Evolutionary conservation across 2,113 vertebrate species (phyloP).

Genomic region (Gavialis gangeticus): DNA sequence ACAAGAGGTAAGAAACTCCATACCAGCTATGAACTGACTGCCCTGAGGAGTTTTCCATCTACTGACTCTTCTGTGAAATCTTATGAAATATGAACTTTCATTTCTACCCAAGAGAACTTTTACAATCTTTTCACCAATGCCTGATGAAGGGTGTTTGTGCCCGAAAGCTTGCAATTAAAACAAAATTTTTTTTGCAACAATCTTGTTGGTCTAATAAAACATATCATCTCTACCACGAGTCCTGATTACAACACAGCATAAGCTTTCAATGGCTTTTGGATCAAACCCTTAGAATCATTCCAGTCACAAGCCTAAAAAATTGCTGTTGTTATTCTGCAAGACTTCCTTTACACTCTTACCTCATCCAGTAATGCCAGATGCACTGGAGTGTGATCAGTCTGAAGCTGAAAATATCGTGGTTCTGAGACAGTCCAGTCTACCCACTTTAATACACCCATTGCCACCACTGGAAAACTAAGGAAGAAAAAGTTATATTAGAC

Average conservation of each 20-base stretch:
- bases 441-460: conserved; percentile 98
- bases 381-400: conserved; percentile 97
- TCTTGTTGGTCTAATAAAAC: neutral
- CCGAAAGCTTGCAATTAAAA: too few species aligned
- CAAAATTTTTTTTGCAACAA: neutral
- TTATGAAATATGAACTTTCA: too few species aligned
- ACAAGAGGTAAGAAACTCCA: too few species aligned
- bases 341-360: conserved; percentile 69
- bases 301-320: neutral
- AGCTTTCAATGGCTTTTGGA: neutral
- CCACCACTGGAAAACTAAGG: conserved; percentile 94
- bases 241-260: neutral
- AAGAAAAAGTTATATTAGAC: neutral
- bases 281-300: neutral
- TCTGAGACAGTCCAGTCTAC: conserved; percentile 99
- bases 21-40: too few species aligned
- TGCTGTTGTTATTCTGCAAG: neutral
- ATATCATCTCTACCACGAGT: neutral
- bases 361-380: conserved; percentile 95
- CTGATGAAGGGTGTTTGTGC: too few species aligned
- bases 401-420: conserved; percentile 96
- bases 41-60: too few species aligned
- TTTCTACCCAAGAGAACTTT: too few species aligned
- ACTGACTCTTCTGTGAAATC: too few species aligned
- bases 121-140: too few species aligned